Base-by-base conservation (phyloP, 2,888 invertebrate species). In the Cerastoderma edule region DNA sequence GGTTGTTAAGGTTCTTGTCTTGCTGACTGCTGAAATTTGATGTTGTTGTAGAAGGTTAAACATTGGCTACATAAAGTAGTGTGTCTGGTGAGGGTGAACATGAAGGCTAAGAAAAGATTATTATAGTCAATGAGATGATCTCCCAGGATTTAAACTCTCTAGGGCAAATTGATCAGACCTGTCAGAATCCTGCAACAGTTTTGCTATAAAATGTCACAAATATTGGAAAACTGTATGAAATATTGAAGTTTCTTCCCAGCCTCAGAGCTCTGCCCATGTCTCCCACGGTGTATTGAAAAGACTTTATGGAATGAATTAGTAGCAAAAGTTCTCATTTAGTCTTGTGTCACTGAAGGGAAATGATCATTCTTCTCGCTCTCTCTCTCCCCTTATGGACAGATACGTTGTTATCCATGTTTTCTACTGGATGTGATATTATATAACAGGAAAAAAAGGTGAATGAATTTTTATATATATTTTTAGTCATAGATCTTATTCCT, bases 171-270 rank as follows among this genome's bases (percentile, higher is more conserved):
- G 22, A 57, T 57, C 57, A 57, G 57, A 30, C 57, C 28, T 57
- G 57, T 57, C 57, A 57, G 57, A 57, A 33, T 57, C 19, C 57
- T 57, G 57, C 57, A 57, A 57, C 57, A 57, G 57, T 57, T 57
- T 57, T 57, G 57, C 57, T 57, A 57, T 57, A 57, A 57, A 57
- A 57, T 57, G 57, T 57, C 57, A 57, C 57, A 57, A 57, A 32
- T 57, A 57, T 57, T 33, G 57, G 57, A 57, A 57, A 57, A 57
- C 32, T 32, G 28, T 32, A 57, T 57, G 57, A 57, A 57, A 57
- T 57, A 57, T 57, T 57, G 57, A 57, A 57, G 57, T 22, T 57
- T 16, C 57, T 57, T 33, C 33, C 57, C 33, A 24, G 13, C 53
- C n/a, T n/a, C 53, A 22, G 5, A n/a, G 57, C 13, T 57, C 57